A percentile compares a stretch with the other conserved stretches of the same genome.
phyloP scores from a whole-genome alignment of 2,888 invertebrate species.

The Mylabris sibirica region DNA sequence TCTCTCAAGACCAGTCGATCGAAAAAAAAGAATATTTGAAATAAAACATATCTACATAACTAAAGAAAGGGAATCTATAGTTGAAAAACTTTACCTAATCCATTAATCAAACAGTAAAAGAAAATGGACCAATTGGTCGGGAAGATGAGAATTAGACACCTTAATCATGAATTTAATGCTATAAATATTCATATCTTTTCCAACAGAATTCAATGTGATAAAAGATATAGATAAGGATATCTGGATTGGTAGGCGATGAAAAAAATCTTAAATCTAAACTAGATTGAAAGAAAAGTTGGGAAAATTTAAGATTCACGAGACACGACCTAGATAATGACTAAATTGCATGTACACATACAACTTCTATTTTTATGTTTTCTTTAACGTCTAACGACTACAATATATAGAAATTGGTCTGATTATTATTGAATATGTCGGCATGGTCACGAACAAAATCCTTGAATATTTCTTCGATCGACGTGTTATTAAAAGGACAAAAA shows the following conservation, averaged over 20 bases:
- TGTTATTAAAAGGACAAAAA: not conserved
- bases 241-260: not conserved
- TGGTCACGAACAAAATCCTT: conserved; percentile 25
- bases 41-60: conserved; percentile 18
- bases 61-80: conserved; percentile 9
- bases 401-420: conserved; percentile 33
- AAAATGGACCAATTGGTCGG: not conserved
- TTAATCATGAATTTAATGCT: conserved; percentile 38
- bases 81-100: conserved; percentile 23
- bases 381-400: conserved; percentile 29
- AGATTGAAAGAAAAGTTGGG: conserved; percentile 31
- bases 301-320: conserved; percentile 35
- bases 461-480: conserved; percentile 12
- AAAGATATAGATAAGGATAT: not conserved
- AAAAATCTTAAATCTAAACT: not conserved
- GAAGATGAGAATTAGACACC: conserved; percentile 34
- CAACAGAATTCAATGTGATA: conserved; percentile 27
- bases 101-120: conserved; percentile 4
- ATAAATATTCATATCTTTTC: conserved; percentile 37
- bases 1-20: not conserved
- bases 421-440: conserved; percentile 31
- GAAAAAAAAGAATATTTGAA: conserved; percentile 2
- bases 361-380: conserved; percentile 32
- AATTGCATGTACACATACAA: conserved; percentile 35
- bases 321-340: conserved; percentile 35